Base-by-base conservation (phyloP, 2,113 vertebrate species). In the Nematolebias whitei region DNA sequence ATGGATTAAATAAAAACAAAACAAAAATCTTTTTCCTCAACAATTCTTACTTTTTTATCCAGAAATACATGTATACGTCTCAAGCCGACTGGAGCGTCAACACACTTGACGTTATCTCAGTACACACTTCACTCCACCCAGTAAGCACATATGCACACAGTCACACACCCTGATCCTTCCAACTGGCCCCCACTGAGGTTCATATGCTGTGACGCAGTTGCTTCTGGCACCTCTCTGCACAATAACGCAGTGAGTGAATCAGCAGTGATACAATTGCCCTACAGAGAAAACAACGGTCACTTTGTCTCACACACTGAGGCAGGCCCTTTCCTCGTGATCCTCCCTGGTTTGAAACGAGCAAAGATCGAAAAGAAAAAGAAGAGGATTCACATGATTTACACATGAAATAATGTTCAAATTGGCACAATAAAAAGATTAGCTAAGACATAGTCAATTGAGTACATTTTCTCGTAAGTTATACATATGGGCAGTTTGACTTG, bases 201-300 rank as follows among this genome's bases (percentile, higher is more conserved):
- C 65, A 70, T 51, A 68, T 52, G 59, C 51, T 50, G 26, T 5
- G 19, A 23, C 14, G 38, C 55, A 14, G 26, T 78, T 29, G 66
- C 69, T 62, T 54, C 71, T 62, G 71, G 70, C 65, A 69, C 56
- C 54, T 63, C 50, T 15, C 5, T 5, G 66, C 55, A 78, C 68
- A 79, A 79, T 68, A 74, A 78, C 61, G 60, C 68, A 63, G 63
- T 54, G 65, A 79, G 81, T 44, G 78, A 70, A 82, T 86, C 67
- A 84, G 78, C 70, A 8, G 50, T 1, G 72, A 76, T 80, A 75
- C 85, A n/a, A 23, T 22, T 29, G 51, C 26, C 22, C 60, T 12
- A n/a, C 56, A 60, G 43, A 1, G 35, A 64, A 83, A 80, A 86
- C 82, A 87, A 75, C 26, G 39, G 52, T 76, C 60, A 14, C 68